phyloP scores from a whole-genome alignment of 2,113 vertebrate species.

The Sardina pilchardus region DNA sequence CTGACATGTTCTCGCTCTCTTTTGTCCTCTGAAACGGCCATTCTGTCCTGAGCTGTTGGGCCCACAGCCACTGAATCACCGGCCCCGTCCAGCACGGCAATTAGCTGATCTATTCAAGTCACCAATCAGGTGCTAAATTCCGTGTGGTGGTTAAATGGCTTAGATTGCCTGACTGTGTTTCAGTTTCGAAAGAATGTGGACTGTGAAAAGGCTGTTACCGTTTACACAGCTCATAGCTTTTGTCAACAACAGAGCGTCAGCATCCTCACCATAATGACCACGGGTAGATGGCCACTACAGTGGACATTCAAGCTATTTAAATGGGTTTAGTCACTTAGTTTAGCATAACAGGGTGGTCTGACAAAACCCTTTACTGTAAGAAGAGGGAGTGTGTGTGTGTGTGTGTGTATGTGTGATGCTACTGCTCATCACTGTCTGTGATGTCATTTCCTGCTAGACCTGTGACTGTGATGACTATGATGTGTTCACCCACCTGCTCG shows the following conservation, averaged over 20 bases:
- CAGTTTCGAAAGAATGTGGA: background rate
- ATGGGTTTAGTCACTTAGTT: background rate
- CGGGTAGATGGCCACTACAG: background rate
- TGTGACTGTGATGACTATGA: too few relatives aligned
- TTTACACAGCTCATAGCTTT: background rate
- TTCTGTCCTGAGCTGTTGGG: background rate
- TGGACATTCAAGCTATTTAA: background rate
- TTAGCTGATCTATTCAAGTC: background rate
- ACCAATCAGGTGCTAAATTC: background rate
- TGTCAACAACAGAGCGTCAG: background rate
- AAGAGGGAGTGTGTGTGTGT: background rate
- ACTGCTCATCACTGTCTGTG: background rate
- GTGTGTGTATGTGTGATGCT: background rate
- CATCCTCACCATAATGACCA: background rate
- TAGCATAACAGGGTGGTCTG: background rate
- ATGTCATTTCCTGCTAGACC: background rate
- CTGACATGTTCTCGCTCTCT: background rate
- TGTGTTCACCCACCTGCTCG: slow-evolving; percentile 79
- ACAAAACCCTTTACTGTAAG: background rate
- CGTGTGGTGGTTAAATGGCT: background rate
- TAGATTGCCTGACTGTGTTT: background rate
- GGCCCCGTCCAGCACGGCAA: background rate
- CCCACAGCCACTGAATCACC: background rate
- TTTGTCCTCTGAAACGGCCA: background rate
- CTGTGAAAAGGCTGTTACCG: background rate